Evolutionary conservation across 2,113 vertebrate species (phyloP).

Genomic region (Danio rerio): DNA sequence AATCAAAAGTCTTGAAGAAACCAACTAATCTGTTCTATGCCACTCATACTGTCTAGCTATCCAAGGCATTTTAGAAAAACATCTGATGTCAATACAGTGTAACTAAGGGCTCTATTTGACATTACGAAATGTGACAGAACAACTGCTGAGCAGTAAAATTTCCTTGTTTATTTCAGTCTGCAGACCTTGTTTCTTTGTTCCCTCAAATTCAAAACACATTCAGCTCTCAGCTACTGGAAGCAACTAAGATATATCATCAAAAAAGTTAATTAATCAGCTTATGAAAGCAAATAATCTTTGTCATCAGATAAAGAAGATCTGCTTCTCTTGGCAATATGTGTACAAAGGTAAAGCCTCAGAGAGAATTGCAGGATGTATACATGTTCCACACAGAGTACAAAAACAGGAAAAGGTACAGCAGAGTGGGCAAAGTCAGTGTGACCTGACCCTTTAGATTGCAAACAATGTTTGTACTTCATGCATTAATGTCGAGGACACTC

Average conservation of each 20-base stretch:
- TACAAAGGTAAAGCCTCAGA: conserved; percentile 69
- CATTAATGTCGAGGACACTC: background rate
- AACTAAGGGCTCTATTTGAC: background rate
- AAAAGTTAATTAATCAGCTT: conserved; percentile 15
- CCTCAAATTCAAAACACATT: conserved; percentile 16
- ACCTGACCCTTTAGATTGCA: conserved; percentile 26
- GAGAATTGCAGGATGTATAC: conserved; percentile 79
- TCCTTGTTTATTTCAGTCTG: background rate
- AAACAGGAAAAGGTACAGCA: conserved; percentile 75
- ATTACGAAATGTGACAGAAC: background rate
- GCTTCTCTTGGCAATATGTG: conserved; percentile 55
- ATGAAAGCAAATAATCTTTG: background rate
- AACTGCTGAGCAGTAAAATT: background rate
- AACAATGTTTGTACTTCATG: background rate
- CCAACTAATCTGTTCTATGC: no score
- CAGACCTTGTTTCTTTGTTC: conserved; percentile 16
- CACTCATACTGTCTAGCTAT: background rate
- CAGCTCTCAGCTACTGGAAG: background rate
- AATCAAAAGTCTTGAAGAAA: background rate
- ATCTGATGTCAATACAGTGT: background rate
- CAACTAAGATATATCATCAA: background rate
- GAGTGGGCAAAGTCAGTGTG: conserved; percentile 15
- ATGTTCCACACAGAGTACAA: conserved; percentile 65
- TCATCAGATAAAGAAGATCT: conserved; percentile 24
- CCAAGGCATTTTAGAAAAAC: background rate